Conservation (phyloP, 2,888 invertebrate genomes). For the Pteria penguin region DNA sequence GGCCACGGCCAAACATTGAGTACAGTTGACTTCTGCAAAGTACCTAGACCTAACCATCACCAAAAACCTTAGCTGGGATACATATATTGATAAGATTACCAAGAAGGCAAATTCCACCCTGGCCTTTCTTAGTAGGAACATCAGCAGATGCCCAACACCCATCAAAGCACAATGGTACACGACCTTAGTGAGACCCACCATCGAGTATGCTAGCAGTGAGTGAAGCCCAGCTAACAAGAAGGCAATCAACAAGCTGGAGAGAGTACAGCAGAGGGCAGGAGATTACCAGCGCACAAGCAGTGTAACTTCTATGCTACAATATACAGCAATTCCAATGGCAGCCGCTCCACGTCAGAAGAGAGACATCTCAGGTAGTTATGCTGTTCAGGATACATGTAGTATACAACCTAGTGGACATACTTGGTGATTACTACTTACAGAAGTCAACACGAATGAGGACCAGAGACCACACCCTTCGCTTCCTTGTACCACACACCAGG, state of each 20-base stretch:
- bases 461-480: no score
- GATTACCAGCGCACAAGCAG: background rate
- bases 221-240: background rate
- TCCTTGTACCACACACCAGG: no score
- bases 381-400: background rate
- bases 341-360: slow-evolving; percentile 1
- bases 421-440: no score
- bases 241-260: background rate
- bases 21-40: background rate
- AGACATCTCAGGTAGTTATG: background rate
- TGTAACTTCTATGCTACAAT: background rate
- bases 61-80: background rate
- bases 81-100: background rate
- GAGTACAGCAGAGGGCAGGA: background rate
- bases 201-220: background rate
- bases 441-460: no score
- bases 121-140: background rate
- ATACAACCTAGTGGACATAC: no score
- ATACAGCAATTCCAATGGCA: background rate
- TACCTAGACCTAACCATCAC: background rate
- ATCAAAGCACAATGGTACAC: background rate
- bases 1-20: no score
- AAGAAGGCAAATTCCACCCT: background rate
- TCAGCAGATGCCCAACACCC: background rate
- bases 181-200: background rate